Base-by-base conservation (phyloP, 2,888 invertebrate genomes). In the Leptinotarsa juncta region DNA sequence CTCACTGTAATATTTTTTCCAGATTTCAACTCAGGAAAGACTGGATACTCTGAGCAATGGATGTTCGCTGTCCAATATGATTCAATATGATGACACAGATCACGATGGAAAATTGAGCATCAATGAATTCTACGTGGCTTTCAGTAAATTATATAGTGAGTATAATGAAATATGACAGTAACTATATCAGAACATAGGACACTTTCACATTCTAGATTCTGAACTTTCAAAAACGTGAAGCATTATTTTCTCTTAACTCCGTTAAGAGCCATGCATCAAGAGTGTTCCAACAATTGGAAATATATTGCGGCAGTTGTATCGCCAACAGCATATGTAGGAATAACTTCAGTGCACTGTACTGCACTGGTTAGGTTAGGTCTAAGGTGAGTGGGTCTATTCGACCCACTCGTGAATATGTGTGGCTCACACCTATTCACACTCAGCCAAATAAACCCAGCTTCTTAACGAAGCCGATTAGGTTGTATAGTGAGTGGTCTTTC, bases 121-220 rank as follows among this genome's bases (percentile, higher is more conserved):
- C 81, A 92, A 93, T 82, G 94, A 94, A 86, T 94, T 94, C 87
- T 93, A 93, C 86, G 90, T 91, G 80, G 94, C 94, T 73, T 94
- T 94, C 88, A 93, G 93, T 90, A 93, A 93, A 89, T 90, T 93
- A 79, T 93, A 93, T 89, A 93, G 93, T 93, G 88, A 91, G 92
- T 90, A 75, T 69, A 3, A 57, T n/a, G 1, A 71, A 51, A n/a
- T 51, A 51, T 16, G 15, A 51, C 51, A 16, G 0, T n/a, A 51
- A 51, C 16, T 15, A 15, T 7, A 51, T 15, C 51, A 51, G 0
- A 51, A 51, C 4, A 51, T 4, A 4, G 1, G 16, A 4, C 51
- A 51, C 14, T 5, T 4, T 51, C 51, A 50, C 0, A 50, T 50
- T 50, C 50, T 32, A 32, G 32, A 32, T 42, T 42, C 42, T 10